phyloP scores from a whole-genome alignment of 2,113 vertebrate species.

The Chloropsis cyanopogon region DNA sequence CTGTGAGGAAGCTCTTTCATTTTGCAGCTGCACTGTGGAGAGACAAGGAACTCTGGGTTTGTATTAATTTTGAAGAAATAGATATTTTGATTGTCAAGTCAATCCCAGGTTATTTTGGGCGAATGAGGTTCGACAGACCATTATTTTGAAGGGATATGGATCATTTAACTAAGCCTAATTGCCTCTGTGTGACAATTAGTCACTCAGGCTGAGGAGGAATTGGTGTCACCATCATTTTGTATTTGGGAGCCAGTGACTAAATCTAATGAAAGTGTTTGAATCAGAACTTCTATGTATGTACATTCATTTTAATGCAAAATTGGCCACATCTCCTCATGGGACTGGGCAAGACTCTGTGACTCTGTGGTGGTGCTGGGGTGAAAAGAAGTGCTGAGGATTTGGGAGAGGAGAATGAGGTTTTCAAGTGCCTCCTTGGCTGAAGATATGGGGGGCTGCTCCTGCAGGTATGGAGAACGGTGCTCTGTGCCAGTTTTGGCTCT shows the following conservation, averaged over 20 bases:
- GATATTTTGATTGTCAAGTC: conserved; percentile 44
- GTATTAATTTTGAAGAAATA: conserved; percentile 50
- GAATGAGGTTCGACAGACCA: conserved; percentile 23
- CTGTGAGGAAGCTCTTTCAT: not conserved
- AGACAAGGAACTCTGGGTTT: not conserved
- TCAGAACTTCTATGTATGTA: not conserved
- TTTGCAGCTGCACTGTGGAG: not conserved
- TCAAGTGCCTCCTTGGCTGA: not conserved
- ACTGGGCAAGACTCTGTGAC: not conserved
- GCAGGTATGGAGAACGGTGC: not conserved
- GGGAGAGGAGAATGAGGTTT: not conserved
- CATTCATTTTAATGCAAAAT: conserved; percentile 18
- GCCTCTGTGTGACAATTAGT: conserved; percentile 63
- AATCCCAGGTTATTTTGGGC: conserved; percentile 42
- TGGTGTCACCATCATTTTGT: conserved; percentile 19
- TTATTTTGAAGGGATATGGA: conserved; percentile 48
- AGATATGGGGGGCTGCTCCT: not conserved
- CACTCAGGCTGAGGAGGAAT: conserved; percentile 18
- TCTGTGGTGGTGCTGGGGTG: not conserved
- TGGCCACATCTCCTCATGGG: not conserved
- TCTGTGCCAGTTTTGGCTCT: not conserved
- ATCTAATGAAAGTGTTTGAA: conserved; percentile 37
- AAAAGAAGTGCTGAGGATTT: not conserved
- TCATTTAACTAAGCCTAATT: conserved; percentile 67
- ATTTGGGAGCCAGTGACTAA: conserved; percentile 26